Evolutionary conservation across 2,797 vertebrate genomes (phyloP), one percentile per base, ranked within the genome.

Genomic region (Euthynnus affinis): DNA sequence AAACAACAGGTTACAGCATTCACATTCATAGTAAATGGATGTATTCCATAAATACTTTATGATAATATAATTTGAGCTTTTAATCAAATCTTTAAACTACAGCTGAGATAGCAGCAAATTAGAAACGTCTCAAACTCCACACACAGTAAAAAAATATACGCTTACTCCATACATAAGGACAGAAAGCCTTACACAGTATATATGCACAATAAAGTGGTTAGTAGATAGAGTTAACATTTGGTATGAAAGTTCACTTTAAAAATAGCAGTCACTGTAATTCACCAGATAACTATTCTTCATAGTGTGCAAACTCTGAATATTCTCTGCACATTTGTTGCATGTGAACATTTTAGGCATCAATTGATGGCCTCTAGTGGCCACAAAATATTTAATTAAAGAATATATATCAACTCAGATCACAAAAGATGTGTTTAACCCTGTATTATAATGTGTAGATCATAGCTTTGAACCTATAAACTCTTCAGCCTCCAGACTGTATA

Each of bases 81-180:
- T 44, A 42, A 81, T 80, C 58, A 57, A 72, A 80, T 67, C 29
- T 0, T 29, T 22, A 80, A 80, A 83, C 18, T 70, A 71, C 72
- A 80, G 83, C 83, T 81, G 65, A 84, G 34, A 88, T 87, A 93
- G 92, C 94, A 95, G 94, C 92, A 91, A 91, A 81, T 93, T 17
- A 73, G 84, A 78, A 90, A 82, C 49, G 71, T 87, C 70, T 78
- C 55, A 60, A 64, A 84, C 53, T 60, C 65, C 56, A 69, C 55
- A 87, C 13, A 87, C 17, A 2, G 53, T 84, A 86, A 76, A 87
- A 90, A 88, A 88, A 86, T 74, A 86, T 74, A 80, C 25, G 10
- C 71, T 70, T 70, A 72, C 57, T 82, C 48, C 56, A 66, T 51
- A 66, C 42, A 77, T 67, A 59, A 83, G 32, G 77, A 76, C 56